These are phyloP conservation scores for Plutella xylostella DNA, from an alignment of 2,888 invertebrate species.

Conservation along the genomic window DNA sequence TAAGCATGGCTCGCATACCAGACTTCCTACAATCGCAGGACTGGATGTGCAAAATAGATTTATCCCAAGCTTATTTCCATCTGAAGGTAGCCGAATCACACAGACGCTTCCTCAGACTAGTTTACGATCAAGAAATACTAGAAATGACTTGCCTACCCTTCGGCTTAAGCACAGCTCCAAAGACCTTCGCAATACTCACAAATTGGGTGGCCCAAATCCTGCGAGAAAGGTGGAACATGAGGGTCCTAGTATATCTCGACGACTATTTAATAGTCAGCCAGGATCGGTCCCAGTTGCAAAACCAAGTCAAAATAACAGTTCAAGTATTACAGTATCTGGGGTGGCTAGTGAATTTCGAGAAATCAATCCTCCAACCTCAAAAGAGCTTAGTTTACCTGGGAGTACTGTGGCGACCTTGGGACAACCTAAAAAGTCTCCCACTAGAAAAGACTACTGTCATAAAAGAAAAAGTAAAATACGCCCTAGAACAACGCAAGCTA, in stretches of 20 bases:
- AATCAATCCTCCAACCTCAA: conserved; percentile 14
- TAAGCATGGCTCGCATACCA: conserved; percentile 20
- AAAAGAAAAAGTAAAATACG: background rate
- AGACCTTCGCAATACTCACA: conserved; percentile 17
- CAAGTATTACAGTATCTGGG: conserved; percentile 12
- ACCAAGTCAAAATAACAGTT: conserved; percentile 12
- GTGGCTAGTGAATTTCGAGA: conserved; percentile 18
- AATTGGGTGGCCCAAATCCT: conserved; percentile 19
- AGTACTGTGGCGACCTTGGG: conserved; percentile 3
- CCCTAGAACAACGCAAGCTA: conserved; percentile 1
- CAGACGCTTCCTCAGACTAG: conserved; percentile 19
- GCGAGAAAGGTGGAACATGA: conserved; percentile 12
- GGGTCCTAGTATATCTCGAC: conserved; percentile 19
- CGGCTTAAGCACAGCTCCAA: conserved; percentile 22
- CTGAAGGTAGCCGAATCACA: no score
- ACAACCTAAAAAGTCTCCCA: conserved; percentile 3
- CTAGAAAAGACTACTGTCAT: background rate
- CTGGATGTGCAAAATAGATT: conserved; percentile 22
- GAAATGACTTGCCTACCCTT: conserved; percentile 25
- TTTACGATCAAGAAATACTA: conserved; percentile 15
- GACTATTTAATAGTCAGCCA: conserved; percentile 17
- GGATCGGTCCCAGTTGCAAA: conserved; percentile 5
- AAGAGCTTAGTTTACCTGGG: conserved; percentile 14
- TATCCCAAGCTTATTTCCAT: no score
- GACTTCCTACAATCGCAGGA: conserved; percentile 21